Evolutionary conservation across 2,797 vertebrate genomes (phyloP).

Genomic region (Buphagus erythrorhynchus): DNA sequence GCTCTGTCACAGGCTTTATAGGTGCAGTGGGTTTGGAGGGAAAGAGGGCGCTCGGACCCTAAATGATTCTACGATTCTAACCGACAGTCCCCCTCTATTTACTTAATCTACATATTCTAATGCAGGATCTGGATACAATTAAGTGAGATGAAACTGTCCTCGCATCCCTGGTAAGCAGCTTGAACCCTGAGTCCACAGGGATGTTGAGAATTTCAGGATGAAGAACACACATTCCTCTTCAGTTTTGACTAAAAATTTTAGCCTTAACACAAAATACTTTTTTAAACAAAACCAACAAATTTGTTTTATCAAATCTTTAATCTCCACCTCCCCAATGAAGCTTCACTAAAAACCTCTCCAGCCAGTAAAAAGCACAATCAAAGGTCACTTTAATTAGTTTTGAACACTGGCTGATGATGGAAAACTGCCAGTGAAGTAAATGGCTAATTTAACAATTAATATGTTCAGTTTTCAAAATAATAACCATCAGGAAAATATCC

Average conservation of each 20-base stretch:
- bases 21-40: not conserved
- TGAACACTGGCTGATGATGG: not conserved
- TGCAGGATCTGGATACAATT: not conserved
- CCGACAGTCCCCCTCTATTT: accelerated
- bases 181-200: not conserved
- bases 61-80: not conserved
- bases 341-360: not conserved
- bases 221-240: not conserved
- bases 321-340: not conserved
- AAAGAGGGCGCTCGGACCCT: too few species aligned
- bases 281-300: not conserved
- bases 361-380: not conserved
- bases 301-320: not conserved
- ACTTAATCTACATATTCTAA: not conserved
- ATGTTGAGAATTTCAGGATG: not conserved
- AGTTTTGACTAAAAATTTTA: not conserved
- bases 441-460: not conserved
- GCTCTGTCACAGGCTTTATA: accelerated
- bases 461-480: not conserved
- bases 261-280: not conserved
- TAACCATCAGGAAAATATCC: not conserved
- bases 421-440: not conserved
- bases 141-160: accelerated
- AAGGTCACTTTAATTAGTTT: not conserved
- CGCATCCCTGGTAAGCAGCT: not conserved